phyloP scores from a whole-genome alignment of 2,113 vertebrate genomes.

The Paracanthobrama guichenoti region DNA sequence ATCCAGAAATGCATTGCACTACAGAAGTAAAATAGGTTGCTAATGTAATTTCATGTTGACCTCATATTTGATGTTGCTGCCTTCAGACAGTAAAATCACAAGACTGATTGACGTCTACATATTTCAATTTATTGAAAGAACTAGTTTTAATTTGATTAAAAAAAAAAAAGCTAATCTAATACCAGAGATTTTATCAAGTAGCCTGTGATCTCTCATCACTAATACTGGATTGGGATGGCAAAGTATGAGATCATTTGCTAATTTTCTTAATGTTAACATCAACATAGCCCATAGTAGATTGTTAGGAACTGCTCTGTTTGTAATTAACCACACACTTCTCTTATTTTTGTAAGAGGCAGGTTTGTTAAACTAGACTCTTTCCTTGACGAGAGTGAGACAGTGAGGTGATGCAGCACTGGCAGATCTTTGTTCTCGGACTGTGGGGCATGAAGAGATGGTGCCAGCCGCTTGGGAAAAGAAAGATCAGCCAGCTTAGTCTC shows the following conservation, averaged over 20 bases:
- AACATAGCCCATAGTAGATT: not conserved
- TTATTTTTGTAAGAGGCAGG: not conserved
- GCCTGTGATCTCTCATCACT: not conserved
- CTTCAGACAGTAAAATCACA: slow-evolving; percentile 7
- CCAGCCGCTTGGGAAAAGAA: slow-evolving; percentile 15
- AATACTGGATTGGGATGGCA: not conserved
- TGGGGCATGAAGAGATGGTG: slow-evolving; percentile 13
- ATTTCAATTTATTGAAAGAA: not conserved
- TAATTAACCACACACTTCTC: not conserved
- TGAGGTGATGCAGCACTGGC: slow-evolving; percentile 2
- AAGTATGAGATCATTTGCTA: not conserved
- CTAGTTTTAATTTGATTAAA: not conserved
- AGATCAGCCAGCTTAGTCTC: slow-evolving; percentile 4
- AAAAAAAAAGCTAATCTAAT: not conserved
- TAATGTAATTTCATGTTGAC: not conserved
- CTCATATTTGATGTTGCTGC: not conserved
- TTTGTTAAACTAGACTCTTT: not conserved
- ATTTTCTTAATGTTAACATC: not conserved
- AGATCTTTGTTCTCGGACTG: slow-evolving; percentile 15
- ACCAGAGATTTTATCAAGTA: not conserved
- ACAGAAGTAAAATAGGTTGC: not conserved
- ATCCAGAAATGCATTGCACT: not conserved
- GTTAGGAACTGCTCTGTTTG: not conserved
- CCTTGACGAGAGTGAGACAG: slow-evolving; percentile 8
- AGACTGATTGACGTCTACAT: not conserved